Percentiles rank a stretch among this genome's conserved stretches.
Conservation (phyloP, 2,113 vertebrate species). For the Varanus komodoensis region DNA sequence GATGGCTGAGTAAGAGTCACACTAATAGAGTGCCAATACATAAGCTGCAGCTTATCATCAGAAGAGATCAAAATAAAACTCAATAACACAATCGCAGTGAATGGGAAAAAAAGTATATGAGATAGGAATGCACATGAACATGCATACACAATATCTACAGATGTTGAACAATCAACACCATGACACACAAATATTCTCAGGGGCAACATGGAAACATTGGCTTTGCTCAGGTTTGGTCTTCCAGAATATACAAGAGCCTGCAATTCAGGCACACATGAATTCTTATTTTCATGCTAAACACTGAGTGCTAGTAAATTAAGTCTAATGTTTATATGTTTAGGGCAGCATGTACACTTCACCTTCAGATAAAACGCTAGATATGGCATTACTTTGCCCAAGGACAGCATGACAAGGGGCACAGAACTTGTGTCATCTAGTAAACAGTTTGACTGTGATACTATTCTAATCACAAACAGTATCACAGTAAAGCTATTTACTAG, state of each 20-base stretch:
- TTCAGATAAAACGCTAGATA: not conserved
- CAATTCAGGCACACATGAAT: not conserved
- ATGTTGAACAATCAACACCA: not conserved
- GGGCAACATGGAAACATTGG: not conserved
- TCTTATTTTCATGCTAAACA: not conserved
- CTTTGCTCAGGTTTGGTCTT: not conserved
- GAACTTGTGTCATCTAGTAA: not conserved
- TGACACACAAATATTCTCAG: not conserved
- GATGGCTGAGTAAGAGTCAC: constrained; percentile 75
- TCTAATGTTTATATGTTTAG: not conserved
- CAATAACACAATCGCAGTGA: constrained; percentile 63
- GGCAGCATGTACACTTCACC: not conserved
- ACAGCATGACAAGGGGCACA: not conserved
- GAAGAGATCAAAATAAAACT: constrained; percentile 67
- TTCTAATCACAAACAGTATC: not conserved
- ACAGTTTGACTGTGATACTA: not conserved
- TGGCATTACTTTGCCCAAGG: not conserved
- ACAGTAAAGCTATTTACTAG: not conserved
- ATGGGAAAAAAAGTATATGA: constrained; percentile 60
- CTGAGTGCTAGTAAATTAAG: not conserved
- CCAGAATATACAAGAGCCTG: not conserved
- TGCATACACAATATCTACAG: constrained; percentile 5
- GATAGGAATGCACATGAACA: constrained; percentile 37
- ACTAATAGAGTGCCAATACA: constrained; percentile 44
- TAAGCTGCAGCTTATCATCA: constrained; percentile 54